Evolutionary conservation across 2,113 vertebrate species (phyloP), one percentile per base, ranked within the genome.

Genomic region (Xiphophorus maculatus): DNA sequence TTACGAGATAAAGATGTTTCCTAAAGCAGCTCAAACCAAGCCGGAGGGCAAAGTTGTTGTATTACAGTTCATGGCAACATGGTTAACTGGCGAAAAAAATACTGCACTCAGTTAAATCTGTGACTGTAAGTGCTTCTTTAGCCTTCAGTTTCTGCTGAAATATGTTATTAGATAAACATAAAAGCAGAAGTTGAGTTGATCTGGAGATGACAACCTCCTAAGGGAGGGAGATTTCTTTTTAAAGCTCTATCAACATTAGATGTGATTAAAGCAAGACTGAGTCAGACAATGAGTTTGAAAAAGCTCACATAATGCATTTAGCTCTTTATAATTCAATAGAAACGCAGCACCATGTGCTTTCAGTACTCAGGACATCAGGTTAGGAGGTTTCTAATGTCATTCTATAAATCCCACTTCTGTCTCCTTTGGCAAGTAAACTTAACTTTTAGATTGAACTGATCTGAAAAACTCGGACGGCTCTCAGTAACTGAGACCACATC

Each of bases 131-230:
- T 65, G 68, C 63, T 62, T 51, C 63, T 22, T 58, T 4, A 4
- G 2, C 14, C 62, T 82, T 58, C 51, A 58, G 72, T 84, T 88
- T 76, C 58, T 66, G 63, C n/a, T 68, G 5, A 48, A 29, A 22
- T 15, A 3, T 77, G 32, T 33, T 44, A 84, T 76, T 72, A 69
- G 79, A 80, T 69, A 4, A 35, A 67, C 77, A 1, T 61, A 30
- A 58, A 28, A 1, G n/a, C 27, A 71, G n/a, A 11, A 28, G 71
- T 70, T 58, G 51, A 82, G 69, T 84, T 69, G 71, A 13, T 44
- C 14, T 63, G 6, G 63, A 64, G 63, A 64, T 32, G 32, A 19
- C 30, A 30, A 64, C 15, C 29, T 15, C 30, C 2, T 29, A 1
- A 63, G 61, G 27, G 28, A 14, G 25, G 27, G n/a, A 14, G 25